These are phyloP conservation scores for Gymnocephalus cernua DNA, from an alignment of 2,113 vertebrate genomes.

Conservation along the genomic window DNA sequence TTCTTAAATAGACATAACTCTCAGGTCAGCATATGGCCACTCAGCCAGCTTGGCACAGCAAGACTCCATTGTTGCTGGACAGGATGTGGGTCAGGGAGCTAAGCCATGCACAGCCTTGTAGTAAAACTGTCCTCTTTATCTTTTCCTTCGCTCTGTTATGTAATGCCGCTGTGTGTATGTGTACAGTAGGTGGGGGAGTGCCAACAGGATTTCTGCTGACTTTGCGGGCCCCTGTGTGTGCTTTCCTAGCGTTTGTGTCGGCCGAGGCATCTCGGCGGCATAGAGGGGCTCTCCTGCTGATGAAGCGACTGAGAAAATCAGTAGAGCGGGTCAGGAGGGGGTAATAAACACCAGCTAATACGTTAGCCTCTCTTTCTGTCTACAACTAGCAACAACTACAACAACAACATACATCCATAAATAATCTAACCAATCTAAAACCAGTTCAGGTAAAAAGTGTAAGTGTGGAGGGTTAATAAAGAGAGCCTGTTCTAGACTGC, in stretches of 20 bases:
- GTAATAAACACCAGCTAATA: slow-evolving; percentile 13
- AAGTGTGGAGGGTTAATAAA: background rate
- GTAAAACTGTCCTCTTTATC: slow-evolving; percentile 81
- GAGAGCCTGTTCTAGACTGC: no score
- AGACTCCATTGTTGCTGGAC: slow-evolving; percentile 47
- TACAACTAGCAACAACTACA: background rate
- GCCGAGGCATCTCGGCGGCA: slow-evolving; percentile 22
- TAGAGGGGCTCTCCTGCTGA: slow-evolving; percentile 14
- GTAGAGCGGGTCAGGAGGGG: background rate
- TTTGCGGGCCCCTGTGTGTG: slow-evolving; percentile 36
- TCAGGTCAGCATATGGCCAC: slow-evolving; percentile 39
- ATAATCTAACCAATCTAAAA: background rate
- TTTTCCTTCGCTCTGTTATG: slow-evolving; percentile 77
- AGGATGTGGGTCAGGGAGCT: slow-evolving; percentile 81
- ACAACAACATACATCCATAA: background rate
- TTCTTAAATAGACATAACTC: slow-evolving; percentile 8
- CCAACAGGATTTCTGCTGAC: slow-evolving; percentile 61
- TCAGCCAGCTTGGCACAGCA: slow-evolving; percentile 21
- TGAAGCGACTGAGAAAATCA: slow-evolving; percentile 6
- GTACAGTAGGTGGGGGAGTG: slow-evolving; percentile 52
- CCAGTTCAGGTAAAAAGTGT: background rate
- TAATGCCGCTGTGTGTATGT: slow-evolving; percentile 69
- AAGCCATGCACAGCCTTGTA: slow-evolving; percentile 70
- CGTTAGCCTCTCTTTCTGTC: no score
- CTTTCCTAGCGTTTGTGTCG: slow-evolving; percentile 58